Evolutionary conservation across 1,140 invertebrate species (phyloP).

Genomic region (Brachionus angularis): DNA sequence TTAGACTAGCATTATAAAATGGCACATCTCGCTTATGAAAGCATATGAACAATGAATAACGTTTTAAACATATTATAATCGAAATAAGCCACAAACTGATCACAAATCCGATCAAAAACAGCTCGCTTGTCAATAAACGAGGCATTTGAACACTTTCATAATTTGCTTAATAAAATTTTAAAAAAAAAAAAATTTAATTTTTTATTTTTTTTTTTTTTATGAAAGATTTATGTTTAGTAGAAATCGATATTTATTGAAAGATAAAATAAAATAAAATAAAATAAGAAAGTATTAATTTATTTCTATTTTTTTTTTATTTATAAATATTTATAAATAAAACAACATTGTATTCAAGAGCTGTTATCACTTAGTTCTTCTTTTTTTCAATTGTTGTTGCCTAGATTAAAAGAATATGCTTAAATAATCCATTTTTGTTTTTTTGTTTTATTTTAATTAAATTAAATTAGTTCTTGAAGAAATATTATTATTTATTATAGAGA

Average conservation of each 20-base stretch:
- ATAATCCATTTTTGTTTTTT: too few relatives aligned
- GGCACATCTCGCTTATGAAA: conserved; percentile 35
- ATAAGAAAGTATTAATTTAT: background rate
- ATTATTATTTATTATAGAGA: too few relatives aligned
- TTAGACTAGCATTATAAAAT: conserved; percentile 39
- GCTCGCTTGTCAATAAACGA: conserved; percentile 15
- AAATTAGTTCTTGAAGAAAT: too few relatives aligned
- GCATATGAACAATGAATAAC: conserved; percentile 36
- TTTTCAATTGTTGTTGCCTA: too few relatives aligned
- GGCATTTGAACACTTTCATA: conserved; percentile 18
- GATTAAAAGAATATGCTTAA: too few relatives aligned
- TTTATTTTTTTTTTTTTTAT: too few relatives aligned
- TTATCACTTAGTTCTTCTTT: too few relatives aligned
- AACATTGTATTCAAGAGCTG: too few relatives aligned
- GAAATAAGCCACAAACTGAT: conserved; percentile 36
- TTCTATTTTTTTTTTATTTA: background rate
- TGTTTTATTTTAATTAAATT: too few relatives aligned
- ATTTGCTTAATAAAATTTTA: background rate
- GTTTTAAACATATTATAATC: conserved; percentile 22
- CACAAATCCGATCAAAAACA: conserved; percentile 22
- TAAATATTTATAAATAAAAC: background rate
- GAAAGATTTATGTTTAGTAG: too few relatives aligned
- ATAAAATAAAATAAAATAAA: background rate
- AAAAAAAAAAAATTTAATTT: background rate
- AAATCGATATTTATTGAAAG: background rate